Evolutionary conservation across 2,888 invertebrate species (phyloP).

Genomic region (Diarsia brunnea): DNA sequence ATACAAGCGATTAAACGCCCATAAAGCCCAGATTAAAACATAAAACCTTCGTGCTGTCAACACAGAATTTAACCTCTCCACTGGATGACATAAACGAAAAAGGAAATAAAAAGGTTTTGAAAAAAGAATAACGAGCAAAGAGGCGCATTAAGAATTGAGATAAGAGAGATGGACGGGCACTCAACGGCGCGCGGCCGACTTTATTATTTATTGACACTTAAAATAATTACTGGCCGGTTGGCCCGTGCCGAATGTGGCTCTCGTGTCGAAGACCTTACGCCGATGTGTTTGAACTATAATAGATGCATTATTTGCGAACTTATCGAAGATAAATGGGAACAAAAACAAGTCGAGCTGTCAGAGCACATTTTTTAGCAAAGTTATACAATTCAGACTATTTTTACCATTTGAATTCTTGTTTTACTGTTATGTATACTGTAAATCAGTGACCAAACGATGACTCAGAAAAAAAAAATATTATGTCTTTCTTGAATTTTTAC

Average conservation of each 20-base stretch:
- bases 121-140: slow-evolving; percentile 88
- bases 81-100: slow-evolving; percentile 85
- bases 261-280: slow-evolving; percentile 79
- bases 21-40: slow-evolving; percentile 89
- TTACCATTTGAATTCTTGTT: neutral
- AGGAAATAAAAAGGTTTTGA: slow-evolving; percentile 78
- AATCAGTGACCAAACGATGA: neutral
- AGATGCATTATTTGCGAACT: slow-evolving; percentile 54
- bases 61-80: slow-evolving; percentile 87
- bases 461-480: neutral
- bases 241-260: slow-evolving; percentile 86
- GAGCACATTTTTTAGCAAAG: neutral
- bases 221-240: slow-evolving; percentile 88
- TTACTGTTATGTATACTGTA: neutral
- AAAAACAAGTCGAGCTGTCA: neutral
- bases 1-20: slow-evolving; percentile 83
- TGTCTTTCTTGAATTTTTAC: too few species aligned
- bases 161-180: slow-evolving; percentile 90
- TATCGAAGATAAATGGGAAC: slow-evolving; percentile 15
- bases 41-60: slow-evolving; percentile 89
- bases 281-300: slow-evolving; percentile 67
- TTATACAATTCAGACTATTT: neutral
- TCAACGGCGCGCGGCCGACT: slow-evolving; percentile 86
- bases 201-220: slow-evolving; percentile 91
- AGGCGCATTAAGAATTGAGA: slow-evolving; percentile 91